These are phyloP conservation scores for Falco rusticolus DNA, from an alignment of 2,797 vertebrate species.

Conservation along the genomic window DNA sequence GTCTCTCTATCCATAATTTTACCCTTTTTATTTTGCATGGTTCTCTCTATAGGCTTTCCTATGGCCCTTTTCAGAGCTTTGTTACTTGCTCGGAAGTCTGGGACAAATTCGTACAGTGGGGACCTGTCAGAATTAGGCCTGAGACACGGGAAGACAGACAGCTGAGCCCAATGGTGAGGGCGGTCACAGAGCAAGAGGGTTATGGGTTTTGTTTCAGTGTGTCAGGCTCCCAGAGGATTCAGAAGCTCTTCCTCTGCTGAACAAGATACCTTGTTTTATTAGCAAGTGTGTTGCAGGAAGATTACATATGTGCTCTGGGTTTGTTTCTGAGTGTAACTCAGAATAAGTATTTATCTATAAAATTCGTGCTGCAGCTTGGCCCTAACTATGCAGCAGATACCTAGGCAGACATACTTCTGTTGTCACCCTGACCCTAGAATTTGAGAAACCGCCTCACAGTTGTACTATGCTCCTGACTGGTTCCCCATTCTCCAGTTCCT, in stretches of 20 bases:
- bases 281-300: not conserved
- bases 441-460: not conserved
- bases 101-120: not conserved
- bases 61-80: not conserved
- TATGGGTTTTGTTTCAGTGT: not conserved
- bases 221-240: not conserved
- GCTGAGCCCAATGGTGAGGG: not conserved
- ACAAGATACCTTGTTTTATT: not conserved
- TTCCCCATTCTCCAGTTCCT: not conserved
- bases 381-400: not conserved
- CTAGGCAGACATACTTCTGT: rapidly evolving
- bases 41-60: not conserved
- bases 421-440: not conserved
- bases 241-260: not conserved
- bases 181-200: not conserved
- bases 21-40: not conserved
- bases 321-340: not conserved
- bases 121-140: not conserved
- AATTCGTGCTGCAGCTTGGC: not conserved
- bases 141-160: not conserved
- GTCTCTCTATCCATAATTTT: not conserved
- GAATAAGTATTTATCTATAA: not conserved
- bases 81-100: not conserved
- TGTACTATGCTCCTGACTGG: not conserved
- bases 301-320: not conserved